A percentile compares a stretch with the other conserved stretches of the same genome.
Conservation (phyloP, 2,113 vertebrate species). For the Erpornis zantholeuca region DNA sequence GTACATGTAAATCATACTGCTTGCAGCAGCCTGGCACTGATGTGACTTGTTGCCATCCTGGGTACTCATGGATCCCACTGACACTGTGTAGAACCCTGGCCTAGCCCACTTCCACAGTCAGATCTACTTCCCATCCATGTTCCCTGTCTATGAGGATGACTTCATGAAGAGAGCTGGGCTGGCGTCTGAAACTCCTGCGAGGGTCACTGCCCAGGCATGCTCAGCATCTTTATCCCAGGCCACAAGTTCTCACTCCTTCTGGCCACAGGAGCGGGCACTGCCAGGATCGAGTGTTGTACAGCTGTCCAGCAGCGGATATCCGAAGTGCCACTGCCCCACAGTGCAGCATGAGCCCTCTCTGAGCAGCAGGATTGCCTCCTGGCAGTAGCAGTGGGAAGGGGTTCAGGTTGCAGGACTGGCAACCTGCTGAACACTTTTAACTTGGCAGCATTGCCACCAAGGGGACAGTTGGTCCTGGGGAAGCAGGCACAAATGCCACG, state of each 20-base stretch:
- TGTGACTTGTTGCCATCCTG: accelerated
- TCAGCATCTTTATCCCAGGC: not conserved
- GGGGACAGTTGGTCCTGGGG: not conserved
- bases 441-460: not conserved
- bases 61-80: not conserved
- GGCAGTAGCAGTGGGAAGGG: not conserved
- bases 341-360: not conserved
- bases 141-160: not conserved
- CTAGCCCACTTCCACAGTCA: not conserved
- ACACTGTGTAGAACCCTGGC: not conserved
- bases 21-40: not conserved
- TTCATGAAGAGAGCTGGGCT: not conserved
- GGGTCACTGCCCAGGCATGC: not conserved
- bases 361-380: not conserved
- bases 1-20: not conserved
- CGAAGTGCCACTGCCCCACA: accelerated
- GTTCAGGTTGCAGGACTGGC: not conserved
- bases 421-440: not conserved
- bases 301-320: not conserved
- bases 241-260: not conserved
- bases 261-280: accelerated
- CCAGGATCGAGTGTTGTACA: not conserved
- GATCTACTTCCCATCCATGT: not conserved
- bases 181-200: not conserved
- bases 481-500: not conserved